These are phyloP conservation scores for Malthinus flaveolus DNA, from an alignment of 2,888 invertebrate species.

Conservation along the genomic window DNA sequence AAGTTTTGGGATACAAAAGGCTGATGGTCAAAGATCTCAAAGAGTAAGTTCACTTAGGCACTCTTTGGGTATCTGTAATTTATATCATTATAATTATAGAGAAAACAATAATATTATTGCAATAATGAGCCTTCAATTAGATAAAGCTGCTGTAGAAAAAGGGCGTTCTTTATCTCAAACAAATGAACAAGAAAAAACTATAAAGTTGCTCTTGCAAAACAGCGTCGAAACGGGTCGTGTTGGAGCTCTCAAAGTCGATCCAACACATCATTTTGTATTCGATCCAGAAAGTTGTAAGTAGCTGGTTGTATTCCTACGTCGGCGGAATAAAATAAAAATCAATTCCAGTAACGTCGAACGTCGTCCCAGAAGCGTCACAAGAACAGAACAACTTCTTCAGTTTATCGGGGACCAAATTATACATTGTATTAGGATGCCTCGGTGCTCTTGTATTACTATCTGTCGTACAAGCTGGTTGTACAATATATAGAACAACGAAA, in stretches of 20 bases:
- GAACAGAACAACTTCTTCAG: constrained; percentile 61
- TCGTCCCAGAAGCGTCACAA: constrained; percentile 52
- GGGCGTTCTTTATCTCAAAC: constrained; percentile 54
- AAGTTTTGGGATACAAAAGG: constrained; percentile 73
- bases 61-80: not conserved
- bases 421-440: constrained; percentile 82
- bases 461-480: constrained; percentile 81
- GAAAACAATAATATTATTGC: constrained; percentile 72
- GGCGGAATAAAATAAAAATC: too few relatives aligned
- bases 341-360: constrained; percentile 57
- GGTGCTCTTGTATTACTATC: constrained; percentile 78
- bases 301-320: constrained; percentile 43
- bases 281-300: constrained; percentile 71
- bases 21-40: constrained; percentile 71
- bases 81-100: constrained; percentile 46
- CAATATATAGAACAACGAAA: constrained; percentile 71
- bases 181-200: constrained; percentile 42
- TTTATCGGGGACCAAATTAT: constrained; percentile 73
- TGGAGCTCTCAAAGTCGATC: constrained; percentile 80
- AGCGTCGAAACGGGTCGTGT: constrained; percentile 74
- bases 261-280: constrained; percentile 71
- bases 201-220: constrained; percentile 66
- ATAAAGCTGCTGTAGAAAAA: constrained; percentile 69
- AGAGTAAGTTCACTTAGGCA: constrained; percentile 59
- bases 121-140: constrained; percentile 73